Evolutionary conservation across 2,797 vertebrate genomes (phyloP).

Genomic region (Dromococcyx pavoninus): DNA sequence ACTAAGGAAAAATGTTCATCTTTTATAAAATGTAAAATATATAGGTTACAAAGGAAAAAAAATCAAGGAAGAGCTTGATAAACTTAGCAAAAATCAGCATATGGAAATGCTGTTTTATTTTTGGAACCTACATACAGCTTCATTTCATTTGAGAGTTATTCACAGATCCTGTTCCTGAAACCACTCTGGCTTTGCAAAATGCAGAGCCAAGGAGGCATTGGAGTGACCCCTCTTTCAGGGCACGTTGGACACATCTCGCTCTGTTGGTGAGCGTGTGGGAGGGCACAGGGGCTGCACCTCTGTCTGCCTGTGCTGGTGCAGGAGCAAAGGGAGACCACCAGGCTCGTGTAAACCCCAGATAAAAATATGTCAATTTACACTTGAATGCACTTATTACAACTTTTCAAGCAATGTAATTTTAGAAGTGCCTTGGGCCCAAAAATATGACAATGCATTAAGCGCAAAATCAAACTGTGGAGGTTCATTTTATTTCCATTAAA

Average conservation of each 20-base stretch:
- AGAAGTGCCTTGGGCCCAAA: constrained; percentile 34
- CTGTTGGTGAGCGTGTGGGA: neutral
- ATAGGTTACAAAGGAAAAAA: neutral
- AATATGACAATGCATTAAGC: constrained; percentile 47
- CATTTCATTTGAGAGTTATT: neutral
- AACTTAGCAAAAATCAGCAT: neutral
- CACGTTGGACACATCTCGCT: neutral
- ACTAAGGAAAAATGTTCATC: neutral
- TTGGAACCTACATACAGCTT: constrained; percentile 33
- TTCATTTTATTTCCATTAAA: constrained; percentile 70
- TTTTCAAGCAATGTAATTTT: constrained; percentile 34
- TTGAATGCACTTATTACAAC: constrained; percentile 43
- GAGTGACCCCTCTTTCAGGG: neutral
- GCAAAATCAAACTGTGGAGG: constrained; percentile 51
- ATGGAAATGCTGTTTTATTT: constrained; percentile 48
- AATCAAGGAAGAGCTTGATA: neutral
- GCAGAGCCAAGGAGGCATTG: neutral
- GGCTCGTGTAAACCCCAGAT: neutral
- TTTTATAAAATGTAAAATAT: neutral
- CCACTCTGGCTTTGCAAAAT: neutral
- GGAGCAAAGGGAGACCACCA: constrained; percentile 48
- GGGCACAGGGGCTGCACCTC: constrained; percentile 5
- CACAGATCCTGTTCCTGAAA: constrained; percentile 14
- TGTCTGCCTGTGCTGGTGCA: neutral
- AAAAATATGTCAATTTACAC: constrained; percentile 60